Evolutionary conservation across 2,797 vertebrate species (phyloP).

Genomic region (Fundulus diaphanus): DNA sequence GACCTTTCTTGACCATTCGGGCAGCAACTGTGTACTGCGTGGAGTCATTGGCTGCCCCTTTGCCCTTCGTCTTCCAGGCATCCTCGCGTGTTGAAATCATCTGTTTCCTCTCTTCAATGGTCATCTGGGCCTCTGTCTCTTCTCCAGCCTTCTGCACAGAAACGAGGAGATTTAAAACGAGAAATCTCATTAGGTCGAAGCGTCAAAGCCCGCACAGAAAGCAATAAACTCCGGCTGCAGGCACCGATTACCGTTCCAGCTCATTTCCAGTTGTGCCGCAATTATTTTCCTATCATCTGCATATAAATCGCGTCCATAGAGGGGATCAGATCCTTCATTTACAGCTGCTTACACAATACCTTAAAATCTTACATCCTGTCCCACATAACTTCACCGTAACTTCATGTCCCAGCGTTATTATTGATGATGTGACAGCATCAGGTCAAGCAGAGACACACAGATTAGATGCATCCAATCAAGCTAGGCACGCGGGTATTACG

Average conservation of each 20-base stretch:
- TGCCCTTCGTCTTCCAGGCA: conserved; percentile 91
- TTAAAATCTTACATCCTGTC: neutral
- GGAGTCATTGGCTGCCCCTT: conserved; percentile 94
- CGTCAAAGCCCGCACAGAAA: conserved; percentile 4
- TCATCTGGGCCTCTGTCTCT: conserved; percentile 88
- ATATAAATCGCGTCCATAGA: neutral
- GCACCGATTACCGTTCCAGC: neutral
- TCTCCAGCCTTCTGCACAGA: conserved; percentile 82
- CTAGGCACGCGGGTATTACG: neutral
- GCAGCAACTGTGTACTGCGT: conserved; percentile 95
- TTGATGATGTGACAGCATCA: conserved; percentile 27
- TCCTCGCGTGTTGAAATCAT: conserved; percentile 93
- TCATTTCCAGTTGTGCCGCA: neutral
- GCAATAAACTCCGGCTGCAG: neutral
- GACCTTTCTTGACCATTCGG: conserved; percentile 98
- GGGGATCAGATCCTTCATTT: conserved; percentile 9
- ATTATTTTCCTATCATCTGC: neutral
- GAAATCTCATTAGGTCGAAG: neutral
- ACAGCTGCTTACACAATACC: neutral
- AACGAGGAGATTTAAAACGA: conserved; percentile 3
- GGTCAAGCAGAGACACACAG: conserved; percentile 52
- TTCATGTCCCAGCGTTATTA: conserved; percentile 21
- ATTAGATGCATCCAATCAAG: conserved; percentile 39
- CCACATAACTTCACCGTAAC: conserved; percentile 10
- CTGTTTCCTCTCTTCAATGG: conserved; percentile 95